These are phyloP conservation scores for Monarcha castaneiventris DNA, from an alignment of 2,113 vertebrate genomes.

Conservation along the genomic window DNA sequence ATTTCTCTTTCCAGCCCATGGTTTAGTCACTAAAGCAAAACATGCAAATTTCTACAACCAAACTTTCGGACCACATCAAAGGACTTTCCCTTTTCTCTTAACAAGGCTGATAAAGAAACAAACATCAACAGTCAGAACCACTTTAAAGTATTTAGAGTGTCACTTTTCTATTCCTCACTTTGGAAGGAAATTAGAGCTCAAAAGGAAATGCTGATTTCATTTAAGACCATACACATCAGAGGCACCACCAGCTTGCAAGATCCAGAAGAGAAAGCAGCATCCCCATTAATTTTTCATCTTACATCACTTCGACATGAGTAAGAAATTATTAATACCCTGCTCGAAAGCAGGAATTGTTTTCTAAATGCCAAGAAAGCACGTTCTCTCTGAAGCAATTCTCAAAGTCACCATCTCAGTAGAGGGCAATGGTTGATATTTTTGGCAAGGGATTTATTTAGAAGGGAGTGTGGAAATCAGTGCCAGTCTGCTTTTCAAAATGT, in stretches of 20 bases:
- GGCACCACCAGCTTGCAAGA: background rate
- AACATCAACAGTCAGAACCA: background rate
- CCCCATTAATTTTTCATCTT: conserved; percentile 54
- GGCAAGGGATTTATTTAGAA: background rate
- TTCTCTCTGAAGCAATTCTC: background rate
- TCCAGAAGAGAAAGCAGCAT: background rate
- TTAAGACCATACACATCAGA: background rate
- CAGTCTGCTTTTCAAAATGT: background rate
- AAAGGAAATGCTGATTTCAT: background rate
- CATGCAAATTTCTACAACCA: rapidly evolving
- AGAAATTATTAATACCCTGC: conserved; percentile 53
- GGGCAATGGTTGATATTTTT: background rate
- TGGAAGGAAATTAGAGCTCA: background rate
- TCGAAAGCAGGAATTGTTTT: background rate
- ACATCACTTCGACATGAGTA: conserved; percentile 4
- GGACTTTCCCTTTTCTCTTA: background rate
- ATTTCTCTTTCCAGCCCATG: background rate
- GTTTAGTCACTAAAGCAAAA: background rate
- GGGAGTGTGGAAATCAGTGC: background rate
- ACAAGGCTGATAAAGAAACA: background rate
- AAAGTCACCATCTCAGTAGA: background rate
- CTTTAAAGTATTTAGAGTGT: background rate
- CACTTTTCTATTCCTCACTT: background rate
- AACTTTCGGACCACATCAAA: background rate
- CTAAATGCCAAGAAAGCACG: background rate